phyloP scores from a whole-genome alignment of 2,113 vertebrate genomes.

The Okapia johnstoni region DNA sequence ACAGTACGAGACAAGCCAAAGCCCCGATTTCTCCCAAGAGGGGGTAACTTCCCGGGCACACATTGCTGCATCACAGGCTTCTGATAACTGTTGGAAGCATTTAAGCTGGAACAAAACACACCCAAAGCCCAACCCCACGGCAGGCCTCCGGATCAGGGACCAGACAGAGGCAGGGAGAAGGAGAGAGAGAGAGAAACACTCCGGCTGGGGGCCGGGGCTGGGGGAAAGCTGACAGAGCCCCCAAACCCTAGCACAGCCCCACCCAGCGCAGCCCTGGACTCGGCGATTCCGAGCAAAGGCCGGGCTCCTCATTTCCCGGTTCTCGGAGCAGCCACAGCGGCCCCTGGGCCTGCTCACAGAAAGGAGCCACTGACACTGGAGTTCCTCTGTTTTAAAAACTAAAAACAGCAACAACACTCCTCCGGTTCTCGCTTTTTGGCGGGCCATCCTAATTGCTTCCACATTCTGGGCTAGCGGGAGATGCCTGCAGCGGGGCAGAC shows the following conservation, averaged over 20 bases:
- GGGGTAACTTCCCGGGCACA: neutral
- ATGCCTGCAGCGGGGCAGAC: neutral
- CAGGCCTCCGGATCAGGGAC: neutral
- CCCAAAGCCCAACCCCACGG: neutral
- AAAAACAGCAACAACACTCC: neutral
- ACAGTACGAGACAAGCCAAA: neutral
- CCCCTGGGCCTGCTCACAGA: accelerated
- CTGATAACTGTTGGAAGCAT: constrained; percentile 15
- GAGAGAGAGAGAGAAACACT: neutral
- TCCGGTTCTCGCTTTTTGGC: neutral
- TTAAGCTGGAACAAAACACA: constrained; percentile 2
- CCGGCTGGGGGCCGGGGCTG: accelerated
- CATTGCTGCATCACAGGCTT: neutral
- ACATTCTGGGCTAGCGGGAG: neutral
- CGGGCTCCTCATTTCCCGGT: neutral
- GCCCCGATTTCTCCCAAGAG: neutral
- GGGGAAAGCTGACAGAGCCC: neutral
- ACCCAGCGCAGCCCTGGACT: neutral
- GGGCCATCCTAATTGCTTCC: neutral
- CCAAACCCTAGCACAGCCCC: neutral
- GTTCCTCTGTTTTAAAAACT: neutral
- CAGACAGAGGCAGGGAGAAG: neutral
- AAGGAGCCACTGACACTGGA: neutral
- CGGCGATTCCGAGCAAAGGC: constrained; percentile 14
- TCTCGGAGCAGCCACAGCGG: neutral